Base-by-base conservation (phyloP, 2,113 vertebrate genomes). In the Sula dactylatra region DNA sequence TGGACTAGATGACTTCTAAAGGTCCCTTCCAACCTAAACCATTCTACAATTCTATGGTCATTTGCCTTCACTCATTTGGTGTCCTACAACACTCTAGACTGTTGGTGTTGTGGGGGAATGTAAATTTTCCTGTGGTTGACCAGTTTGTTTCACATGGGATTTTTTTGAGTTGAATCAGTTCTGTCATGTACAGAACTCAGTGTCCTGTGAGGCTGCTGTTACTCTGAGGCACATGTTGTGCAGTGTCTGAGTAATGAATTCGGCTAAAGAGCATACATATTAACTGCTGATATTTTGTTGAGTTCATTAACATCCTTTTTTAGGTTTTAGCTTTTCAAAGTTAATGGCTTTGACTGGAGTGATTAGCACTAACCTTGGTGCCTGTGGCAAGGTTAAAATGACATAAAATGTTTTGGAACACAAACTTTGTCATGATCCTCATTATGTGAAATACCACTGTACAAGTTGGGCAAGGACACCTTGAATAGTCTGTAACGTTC, bases 321-420 rank as follows among this genome's bases (percentile, higher is more conserved):
- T 59, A 71, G 25, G 50, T 79, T 92, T 97, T 84, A 90, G 56
- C 42, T 97, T 96, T 95, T 82, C 79, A 40, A 58, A 92, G 69
- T 90, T 90, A 96, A 95, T 95, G 50, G 34, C 66, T 96, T 94
- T 81, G 56, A 64, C 73, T 77, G 59, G 59, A 87, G 50, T 95
- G 93, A 95, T 96, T 95, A 97, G n/a, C 58, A 40, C 31, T 88
- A 59, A 95, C 95, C 91, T 96, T 97, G 58, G 31, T 88, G 70
- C 65, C 8, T 12, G 22, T 85, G 89, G 66, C 49, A 96, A 97
- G 59, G 89, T 93, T 95, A 89, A 90, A 90, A 93, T 78, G 78
- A 77, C 72, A 81, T 83, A 85, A 92, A 94, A 84, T 92, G 11
- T 87, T 95, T 96, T 94, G 94, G 93, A 95, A 87, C 73, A 87